These are phyloP conservation scores for Napeogenes inachia DNA, from an alignment of 2,888 invertebrate genomes.

Conservation along the genomic window DNA sequence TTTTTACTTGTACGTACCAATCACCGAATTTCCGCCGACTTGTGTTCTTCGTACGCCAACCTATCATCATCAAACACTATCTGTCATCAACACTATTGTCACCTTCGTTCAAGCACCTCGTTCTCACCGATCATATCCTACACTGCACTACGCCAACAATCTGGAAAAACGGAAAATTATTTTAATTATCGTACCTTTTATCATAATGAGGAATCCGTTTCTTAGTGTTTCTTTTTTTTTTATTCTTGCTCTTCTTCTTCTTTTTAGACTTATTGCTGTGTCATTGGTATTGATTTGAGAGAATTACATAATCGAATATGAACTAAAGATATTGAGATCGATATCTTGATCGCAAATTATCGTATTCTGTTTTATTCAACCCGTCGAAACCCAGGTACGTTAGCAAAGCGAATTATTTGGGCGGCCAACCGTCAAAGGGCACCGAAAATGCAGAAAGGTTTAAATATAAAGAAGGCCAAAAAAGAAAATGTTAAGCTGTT, in stretches of 20 bases:
- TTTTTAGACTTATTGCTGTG: too few relatives aligned
- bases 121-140: slow-evolving; percentile 60
- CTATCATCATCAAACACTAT: slow-evolving; percentile 58
- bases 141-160: slow-evolving; percentile 31
- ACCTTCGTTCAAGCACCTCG: slow-evolving; percentile 51
- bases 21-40: slow-evolving; percentile 67
- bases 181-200: too few relatives aligned
- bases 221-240: neutral
- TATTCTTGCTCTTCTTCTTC: too few relatives aligned
- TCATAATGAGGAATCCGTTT: neutral
- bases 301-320: neutral
- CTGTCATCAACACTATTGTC: slow-evolving; percentile 62
- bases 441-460: slow-evolving; percentile 17
- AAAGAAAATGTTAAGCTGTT: slow-evolving; percentile 9
- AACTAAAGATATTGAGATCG: neutral
- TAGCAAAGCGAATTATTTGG: slow-evolving; percentile 26
- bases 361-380: slow-evolving; percentile 13
- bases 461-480: slow-evolving; percentile 20
- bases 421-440: slow-evolving; percentile 22
- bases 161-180: slow-evolving; percentile 16
- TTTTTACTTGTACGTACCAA: slow-evolving; percentile 48
- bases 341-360: slow-evolving; percentile 16
- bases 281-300: too few relatives aligned
- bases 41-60: slow-evolving; percentile 64
- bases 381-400: slow-evolving; percentile 11